A percentile compares a stretch with the other conserved stretches of the same genome.
Conservation (phyloP, 2,113 vertebrate genomes). For the Hystrix cristata region DNA sequence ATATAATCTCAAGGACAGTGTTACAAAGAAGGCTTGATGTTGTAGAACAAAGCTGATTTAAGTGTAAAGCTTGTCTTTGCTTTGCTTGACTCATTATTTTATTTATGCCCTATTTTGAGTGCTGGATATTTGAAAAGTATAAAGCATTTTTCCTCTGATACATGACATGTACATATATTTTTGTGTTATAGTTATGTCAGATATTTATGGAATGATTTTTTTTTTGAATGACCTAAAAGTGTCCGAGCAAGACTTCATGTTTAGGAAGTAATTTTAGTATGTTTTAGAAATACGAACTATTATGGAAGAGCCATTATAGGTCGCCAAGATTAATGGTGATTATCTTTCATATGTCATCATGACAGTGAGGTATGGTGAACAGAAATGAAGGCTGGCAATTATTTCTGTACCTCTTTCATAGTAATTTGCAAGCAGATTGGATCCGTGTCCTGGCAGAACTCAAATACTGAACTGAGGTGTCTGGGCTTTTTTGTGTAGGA, state of each 20-base stretch:
- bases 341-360: background rate
- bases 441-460: background rate
- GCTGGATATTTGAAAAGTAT: constrained; percentile 30
- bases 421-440: background rate
- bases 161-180: background rate
- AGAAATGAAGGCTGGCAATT: background rate
- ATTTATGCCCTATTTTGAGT: constrained; percentile 11
- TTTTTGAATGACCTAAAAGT: background rate
- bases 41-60: background rate
- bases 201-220: background rate
- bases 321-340: background rate
- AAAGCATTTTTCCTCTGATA: background rate
- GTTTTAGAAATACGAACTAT: background rate
- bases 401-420: background rate
- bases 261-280: background rate
- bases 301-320: background rate
- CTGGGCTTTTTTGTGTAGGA: background rate
- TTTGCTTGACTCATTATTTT: background rate
- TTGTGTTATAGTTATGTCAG: background rate
- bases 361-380: background rate
- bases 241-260: background rate
- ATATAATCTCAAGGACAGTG: background rate
- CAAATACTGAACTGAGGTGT: background rate
- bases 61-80: background rate
- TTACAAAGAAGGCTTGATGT: background rate